Conservation (phyloP, 2,797 vertebrate genomes). For the Galagoides demidoff region DNA sequence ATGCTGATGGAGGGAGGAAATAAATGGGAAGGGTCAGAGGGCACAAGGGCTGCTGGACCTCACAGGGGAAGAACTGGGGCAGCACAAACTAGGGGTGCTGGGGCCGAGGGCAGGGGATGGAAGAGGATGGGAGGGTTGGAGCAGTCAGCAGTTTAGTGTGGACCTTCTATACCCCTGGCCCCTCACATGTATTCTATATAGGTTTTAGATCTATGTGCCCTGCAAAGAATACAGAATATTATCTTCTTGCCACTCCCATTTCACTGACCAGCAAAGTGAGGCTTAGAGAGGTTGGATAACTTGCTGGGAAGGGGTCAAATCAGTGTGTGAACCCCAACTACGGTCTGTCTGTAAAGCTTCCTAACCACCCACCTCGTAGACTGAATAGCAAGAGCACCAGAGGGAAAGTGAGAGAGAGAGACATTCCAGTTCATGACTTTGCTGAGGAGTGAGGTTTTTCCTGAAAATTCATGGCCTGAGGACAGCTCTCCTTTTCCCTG, state of each 20-base stretch:
- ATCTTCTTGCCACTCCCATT: not conserved
- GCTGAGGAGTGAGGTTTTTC: not conserved
- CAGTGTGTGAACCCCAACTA: not conserved
- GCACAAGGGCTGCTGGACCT: not conserved
- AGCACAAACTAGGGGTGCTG: no score
- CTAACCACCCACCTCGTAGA: not conserved
- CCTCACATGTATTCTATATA: not conserved
- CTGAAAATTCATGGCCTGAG: not conserved
- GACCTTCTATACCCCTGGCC: not conserved
- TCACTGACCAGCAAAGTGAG: slow-evolving; percentile 10
- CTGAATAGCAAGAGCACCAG: not conserved
- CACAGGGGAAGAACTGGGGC: not conserved
- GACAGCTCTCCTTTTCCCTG: not conserved
- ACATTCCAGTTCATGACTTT: not conserved
- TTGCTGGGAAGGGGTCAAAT: not conserved
- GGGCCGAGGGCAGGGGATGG: not conserved
- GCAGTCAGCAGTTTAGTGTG: not conserved
- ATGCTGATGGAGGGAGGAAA: not conserved
- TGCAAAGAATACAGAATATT: not conserved
- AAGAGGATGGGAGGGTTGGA: not conserved
- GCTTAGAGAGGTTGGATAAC: not conserved
- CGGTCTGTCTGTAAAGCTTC: not conserved
- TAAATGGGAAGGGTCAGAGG: not conserved
- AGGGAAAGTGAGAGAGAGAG: not conserved
- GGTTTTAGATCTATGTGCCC: not conserved